phyloP scores from a whole-genome alignment of 2,797 vertebrate genomes.

The Hoplostethus atlanticus region DNA sequence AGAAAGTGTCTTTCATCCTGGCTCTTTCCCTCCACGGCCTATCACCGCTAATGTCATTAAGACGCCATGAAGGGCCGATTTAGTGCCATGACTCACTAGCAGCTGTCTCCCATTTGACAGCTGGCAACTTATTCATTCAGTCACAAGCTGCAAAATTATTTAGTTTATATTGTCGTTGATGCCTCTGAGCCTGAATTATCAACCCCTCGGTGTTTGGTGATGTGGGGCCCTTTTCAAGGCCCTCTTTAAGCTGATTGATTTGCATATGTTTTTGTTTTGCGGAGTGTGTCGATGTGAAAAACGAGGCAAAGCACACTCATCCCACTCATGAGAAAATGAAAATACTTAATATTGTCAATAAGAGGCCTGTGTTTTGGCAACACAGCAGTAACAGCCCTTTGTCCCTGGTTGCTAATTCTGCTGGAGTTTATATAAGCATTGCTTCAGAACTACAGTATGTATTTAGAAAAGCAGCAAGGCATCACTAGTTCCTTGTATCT shows the following conservation, averaged over 20 bases:
- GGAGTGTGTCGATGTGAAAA: constrained; percentile 55
- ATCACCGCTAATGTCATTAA: constrained; percentile 73
- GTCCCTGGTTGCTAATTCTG: constrained; percentile 28
- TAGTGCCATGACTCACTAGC: constrained; percentile 64
- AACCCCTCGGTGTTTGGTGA: constrained; percentile 41
- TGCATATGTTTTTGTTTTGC: constrained; percentile 59
- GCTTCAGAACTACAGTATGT: background rate
- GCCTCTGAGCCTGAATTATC: constrained; percentile 43
- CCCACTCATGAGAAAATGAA: constrained; percentile 46
- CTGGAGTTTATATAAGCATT: constrained; percentile 6
- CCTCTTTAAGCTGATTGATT: constrained; percentile 42
- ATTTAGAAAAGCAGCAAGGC: background rate
- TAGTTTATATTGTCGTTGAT: constrained; percentile 48
- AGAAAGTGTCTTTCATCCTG: constrained; percentile 53
- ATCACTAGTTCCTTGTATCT: no score
- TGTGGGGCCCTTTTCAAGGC: background rate
- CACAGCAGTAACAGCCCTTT: constrained; percentile 22
- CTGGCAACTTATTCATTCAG: constrained; percentile 59
- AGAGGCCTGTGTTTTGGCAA: constrained; percentile 49
- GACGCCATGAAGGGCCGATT: constrained; percentile 67
- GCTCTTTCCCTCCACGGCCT: constrained; percentile 30
- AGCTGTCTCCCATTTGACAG: constrained; percentile 72
- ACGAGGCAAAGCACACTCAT: constrained; percentile 47
- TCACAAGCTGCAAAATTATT: constrained; percentile 64
- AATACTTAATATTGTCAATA: constrained; percentile 41